These are phyloP conservation scores for Phragmatobia fuliginosa DNA, from an alignment of 2,888 invertebrate species.

Conservation along the genomic window DNA sequence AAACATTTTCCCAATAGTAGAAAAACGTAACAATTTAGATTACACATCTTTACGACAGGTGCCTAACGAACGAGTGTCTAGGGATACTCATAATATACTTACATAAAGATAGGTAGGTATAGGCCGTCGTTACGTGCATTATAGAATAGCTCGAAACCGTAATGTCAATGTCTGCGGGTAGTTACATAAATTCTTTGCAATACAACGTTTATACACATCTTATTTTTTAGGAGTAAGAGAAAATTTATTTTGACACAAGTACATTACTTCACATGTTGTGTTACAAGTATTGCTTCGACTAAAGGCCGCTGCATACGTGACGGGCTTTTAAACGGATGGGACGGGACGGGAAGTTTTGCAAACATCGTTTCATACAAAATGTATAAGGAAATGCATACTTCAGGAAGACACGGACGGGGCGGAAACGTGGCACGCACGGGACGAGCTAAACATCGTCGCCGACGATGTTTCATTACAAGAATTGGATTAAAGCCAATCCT, in stretches of 20 bases:
- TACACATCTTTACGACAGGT: constrained; percentile 4
- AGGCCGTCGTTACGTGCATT: constrained; percentile 2
- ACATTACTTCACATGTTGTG: neutral
- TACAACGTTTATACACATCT: constrained; percentile 2
- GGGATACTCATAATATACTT: neutral
- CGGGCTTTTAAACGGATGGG: too few species aligned
- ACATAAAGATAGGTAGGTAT: neutral
- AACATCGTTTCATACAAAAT: too few species aligned
- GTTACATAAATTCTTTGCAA: constrained; percentile 16
- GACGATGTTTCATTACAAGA: too few species aligned
- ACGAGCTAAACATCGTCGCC: too few species aligned
- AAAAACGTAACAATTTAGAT: constrained; percentile 2
- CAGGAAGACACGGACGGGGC: too few species aligned
- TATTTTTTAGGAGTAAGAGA: neutral
- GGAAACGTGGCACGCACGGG: too few species aligned
- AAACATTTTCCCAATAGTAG: neutral
- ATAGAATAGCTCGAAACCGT: constrained; percentile 8
- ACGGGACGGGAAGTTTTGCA: too few species aligned
- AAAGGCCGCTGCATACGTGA: too few species aligned
- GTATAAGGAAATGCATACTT: too few species aligned
- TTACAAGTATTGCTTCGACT: too few species aligned
- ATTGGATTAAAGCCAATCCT: too few species aligned
- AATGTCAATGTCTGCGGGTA: constrained; percentile 8
- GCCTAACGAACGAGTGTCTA: constrained; percentile 2
- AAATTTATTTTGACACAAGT: neutral